phyloP scores from a whole-genome alignment of 2,888 invertebrate species.

The Spilosoma lubricipeda region DNA sequence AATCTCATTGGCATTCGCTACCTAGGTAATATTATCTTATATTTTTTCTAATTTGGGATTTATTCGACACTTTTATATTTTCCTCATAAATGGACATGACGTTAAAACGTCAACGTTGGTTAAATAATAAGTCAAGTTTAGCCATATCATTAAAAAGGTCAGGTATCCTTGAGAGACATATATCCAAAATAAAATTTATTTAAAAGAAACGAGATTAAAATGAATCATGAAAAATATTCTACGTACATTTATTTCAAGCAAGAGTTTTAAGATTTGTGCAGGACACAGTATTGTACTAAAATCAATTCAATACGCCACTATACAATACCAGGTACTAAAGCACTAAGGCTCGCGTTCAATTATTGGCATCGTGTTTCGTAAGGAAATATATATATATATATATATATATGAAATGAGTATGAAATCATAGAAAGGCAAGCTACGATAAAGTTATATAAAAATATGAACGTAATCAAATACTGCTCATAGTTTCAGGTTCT shows the following conservation, averaged over 20 bases:
- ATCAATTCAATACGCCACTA: not conserved
- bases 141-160: not conserved
- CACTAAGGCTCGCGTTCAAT: constrained; percentile 3
- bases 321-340: not conserved
- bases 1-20: too few species aligned
- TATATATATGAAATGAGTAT: not conserved
- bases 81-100: too few species aligned
- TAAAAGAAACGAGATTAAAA: not conserved
- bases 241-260: not conserved
- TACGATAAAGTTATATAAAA: constrained; percentile 35
- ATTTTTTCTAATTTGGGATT: too few species aligned
- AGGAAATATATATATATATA: constrained; percentile 20
- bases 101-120: too few species aligned
- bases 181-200: not conserved
- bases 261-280: not conserved
- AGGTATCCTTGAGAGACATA: not conserved
- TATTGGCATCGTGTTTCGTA: constrained; percentile 11
- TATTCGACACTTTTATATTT: not conserved
- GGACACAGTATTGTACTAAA: constrained; percentile 7
- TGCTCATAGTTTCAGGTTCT: constrained; percentile 43
- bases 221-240: too few species aligned
- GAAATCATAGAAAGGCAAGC: constrained; percentile 11
- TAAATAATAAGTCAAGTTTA: not conserved
- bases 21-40: too few species aligned
- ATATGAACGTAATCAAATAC: constrained; percentile 44